Base-by-base conservation (phyloP, 2,888 invertebrate species). In the Oxycera nigricornis region DNA sequence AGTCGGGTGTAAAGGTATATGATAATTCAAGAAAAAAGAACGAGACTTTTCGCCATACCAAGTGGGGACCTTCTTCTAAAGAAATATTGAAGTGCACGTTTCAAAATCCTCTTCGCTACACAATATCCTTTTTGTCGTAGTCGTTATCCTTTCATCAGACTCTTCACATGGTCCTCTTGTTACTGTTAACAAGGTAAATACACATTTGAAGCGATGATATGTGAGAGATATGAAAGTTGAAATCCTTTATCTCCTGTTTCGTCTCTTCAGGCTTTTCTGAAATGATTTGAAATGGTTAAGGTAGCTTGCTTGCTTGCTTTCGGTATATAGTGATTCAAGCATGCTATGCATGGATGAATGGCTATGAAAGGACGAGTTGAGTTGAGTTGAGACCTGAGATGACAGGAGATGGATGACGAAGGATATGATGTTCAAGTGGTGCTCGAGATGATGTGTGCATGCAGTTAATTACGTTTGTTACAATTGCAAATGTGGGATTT, bases 401-500 rank as follows among this genome's bases (percentile, higher is more conserved):
- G 55, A 55, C 55, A 22, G 55, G 14, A 57, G 7, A 61, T 11
- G 61, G 61, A 61, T 31, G 20, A 20, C 2, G 22, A 46, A 46
- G 59, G 9, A 24, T 17, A 20, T 28, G 2, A 59, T 59, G 59
- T 24, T 28, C 52, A 35, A 52, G 67, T 59, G 73, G 72, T 52
- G 52, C 75, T 75, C 73, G 68, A 75, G 52, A 61, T 73, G 70
- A 75, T 75, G 73, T 75, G 70, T 75, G 65, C 39, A 73, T 73
- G 46, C 46, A 73, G 73, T 75, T 75, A 75, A 75, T 75, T 75
- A 73, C 73, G 68, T 73, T 70, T 75, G 75, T 73, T 73, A 73
- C 75, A 73, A 75, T 68, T 73, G 55, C 62, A 59, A 68, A 52
- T 65, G 72, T 35, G 46, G 72, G 65, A 39, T 52, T 35, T 65